Base-by-base conservation (phyloP, 2,113 vertebrate species). In the Atrichornis clamosus region DNA sequence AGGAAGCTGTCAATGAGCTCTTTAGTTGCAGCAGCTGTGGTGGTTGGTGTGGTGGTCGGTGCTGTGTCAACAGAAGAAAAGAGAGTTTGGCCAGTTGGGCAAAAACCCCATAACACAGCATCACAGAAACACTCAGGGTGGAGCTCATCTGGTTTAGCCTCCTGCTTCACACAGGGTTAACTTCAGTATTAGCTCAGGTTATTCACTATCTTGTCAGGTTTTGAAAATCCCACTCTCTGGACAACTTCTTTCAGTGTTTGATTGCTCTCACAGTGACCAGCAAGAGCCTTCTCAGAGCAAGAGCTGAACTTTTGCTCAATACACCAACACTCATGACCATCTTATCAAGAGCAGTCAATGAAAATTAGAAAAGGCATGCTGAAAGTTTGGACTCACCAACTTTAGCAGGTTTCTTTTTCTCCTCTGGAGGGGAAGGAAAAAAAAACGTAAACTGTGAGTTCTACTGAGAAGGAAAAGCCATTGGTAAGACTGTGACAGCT, bases 401-500 rank as follows among this genome's bases (percentile, higher is more conserved):
- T 94, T 98, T 97, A 84, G 13, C 75, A 30, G 87, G 3, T 75
- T 95, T 98, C 92, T 93, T 97, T 41, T 97, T 97, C 39, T 96
- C 96, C 46, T 89, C 98, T 98, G 89, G 30, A 80, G 3, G 5
- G 13, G 30, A 5, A 0, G 7, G 17, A 69, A 41, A n/a, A 35
- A 96, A 87, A 94, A 50, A 93, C 59, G 22, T 47, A 39, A 78
- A 79, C 26, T 39, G 72, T 96, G 87, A 94, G 30, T 89, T 90
- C 49, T 80, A 52, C 58, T 70, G 33, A 93, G 81, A 63, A 26
- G 46, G 50, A 90, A 79, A 44, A 88, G 27, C 21, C 35, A 35
- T 21, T 49, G 28, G 30, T 15, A 63, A 59, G 69, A 55, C 41
- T 46, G 9, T 35, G 62, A 12, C 60, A 95, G 15, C 73, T 41